A percentile compares a stretch with the other conserved stretches of the same genome.
phyloP scores from a whole-genome alignment of 1,140 invertebrate genomes.

The Batillaria attramentaria region DNA sequence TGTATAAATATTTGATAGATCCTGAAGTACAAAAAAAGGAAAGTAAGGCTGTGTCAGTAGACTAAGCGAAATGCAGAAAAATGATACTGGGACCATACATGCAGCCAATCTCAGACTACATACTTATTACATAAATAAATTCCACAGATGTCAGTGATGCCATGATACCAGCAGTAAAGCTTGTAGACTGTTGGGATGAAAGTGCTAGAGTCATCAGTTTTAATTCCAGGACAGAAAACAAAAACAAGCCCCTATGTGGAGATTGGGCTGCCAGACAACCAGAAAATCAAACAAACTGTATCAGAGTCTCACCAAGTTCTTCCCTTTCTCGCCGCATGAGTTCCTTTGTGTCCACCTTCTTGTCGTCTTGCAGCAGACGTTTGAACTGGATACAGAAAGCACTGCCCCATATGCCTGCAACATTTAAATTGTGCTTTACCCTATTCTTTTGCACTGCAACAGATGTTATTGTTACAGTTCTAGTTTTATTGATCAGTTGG shows the following conservation, averaged over 20 bases:
- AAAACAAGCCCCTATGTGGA: neutral
- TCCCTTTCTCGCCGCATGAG: slow-evolving; percentile 64
- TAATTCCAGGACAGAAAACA: neutral
- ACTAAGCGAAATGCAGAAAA: no score
- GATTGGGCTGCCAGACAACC: neutral
- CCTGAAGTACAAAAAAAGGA: no score
- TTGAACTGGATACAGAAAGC: slow-evolving; percentile 74
- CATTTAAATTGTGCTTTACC: slow-evolving; percentile 5
- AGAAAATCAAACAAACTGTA: neutral
- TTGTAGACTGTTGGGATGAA: no score
- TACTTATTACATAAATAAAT: no score
- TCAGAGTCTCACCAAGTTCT: slow-evolving; percentile 54
- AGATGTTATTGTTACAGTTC: no score
- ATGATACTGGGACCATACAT: no score
- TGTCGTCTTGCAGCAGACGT: slow-evolving; percentile 67
- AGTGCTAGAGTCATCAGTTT: neutral
- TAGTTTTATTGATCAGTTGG: no score
- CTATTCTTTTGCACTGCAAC: neutral
- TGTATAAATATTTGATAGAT: no score
- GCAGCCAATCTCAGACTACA: no score
- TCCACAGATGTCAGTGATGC: no score
- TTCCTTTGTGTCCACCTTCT: slow-evolving; percentile 65
- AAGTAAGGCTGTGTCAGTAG: no score
- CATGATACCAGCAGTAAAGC: no score
- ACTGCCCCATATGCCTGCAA: slow-evolving; percentile 73